Evolutionary conservation across 1,140 invertebrate species (phyloP), one percentile per base, ranked within the genome.

Genomic region (Asobara japonica): DNA sequence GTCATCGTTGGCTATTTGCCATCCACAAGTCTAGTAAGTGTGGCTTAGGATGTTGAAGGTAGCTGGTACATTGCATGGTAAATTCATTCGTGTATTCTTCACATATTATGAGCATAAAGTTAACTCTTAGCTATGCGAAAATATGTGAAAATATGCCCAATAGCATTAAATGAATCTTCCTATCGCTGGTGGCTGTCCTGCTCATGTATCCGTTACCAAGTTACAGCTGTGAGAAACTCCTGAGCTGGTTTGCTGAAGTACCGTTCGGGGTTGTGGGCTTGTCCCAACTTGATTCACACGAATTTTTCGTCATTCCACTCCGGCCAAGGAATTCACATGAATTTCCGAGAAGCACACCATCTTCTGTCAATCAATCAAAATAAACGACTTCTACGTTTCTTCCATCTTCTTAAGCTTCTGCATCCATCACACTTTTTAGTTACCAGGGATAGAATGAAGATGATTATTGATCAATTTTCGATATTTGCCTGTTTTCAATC

Each of bases 1-100:
- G 66, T 69, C 48, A 69, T 69, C 66, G 29, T 60, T 31, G n/a
- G 48, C 29, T 56, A 69, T 69, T 60, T 69, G 45, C 45, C 48
- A 60, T 60, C 66, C 66, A 41, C n/a, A 48, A 1, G n/a, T 7
- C 13, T 16, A 31, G 60, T 62, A 62, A 0, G 13, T 18, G 25
- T 31, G 13, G 29, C 25, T 30, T 30, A 7, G n/a, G 22, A 62
- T 29, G 60, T n/a, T 10, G 27, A 30, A 30, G 27, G 29, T 62
- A 62, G n/a, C 13, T 25, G 41, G 41, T 45, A 13, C 27, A 45
- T 13, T 25, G 3, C 25, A 62, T n/a, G 60, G 41, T 13, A 16
- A 45, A 45, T 45, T 45, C 41, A 45, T 16, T 16, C 5, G 18
- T 45, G 41, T 45, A 13, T 45, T 45, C 41, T 16, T 16, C 11